phyloP scores from a whole-genome alignment of 2,113 vertebrate genomes.

The Hippocampus guttulatus region DNA sequence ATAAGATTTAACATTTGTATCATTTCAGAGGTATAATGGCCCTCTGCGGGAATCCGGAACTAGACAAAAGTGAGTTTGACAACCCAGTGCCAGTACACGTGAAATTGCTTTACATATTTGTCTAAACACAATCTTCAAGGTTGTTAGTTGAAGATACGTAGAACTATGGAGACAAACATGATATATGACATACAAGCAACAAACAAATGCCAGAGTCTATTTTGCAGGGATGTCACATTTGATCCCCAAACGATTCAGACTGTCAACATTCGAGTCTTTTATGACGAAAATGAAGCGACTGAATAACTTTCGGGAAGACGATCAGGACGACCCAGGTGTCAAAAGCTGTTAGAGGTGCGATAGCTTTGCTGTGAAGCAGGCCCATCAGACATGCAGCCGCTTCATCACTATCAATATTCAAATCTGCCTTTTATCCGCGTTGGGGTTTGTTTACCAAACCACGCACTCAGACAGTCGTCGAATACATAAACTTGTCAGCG shows the following conservation, averaged over 20 bases:
- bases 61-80: no score
- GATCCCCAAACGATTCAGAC: conserved; percentile 6
- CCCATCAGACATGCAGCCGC: conserved; percentile 1
- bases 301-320: conserved; percentile 23
- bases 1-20: no score
- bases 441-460: neutral
- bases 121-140: neutral
- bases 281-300: conserved; percentile 14
- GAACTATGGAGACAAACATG: neutral
- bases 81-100: no score
- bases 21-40: no score
- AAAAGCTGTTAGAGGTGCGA: conserved; percentile 14
- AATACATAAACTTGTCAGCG: conserved; percentile 36
- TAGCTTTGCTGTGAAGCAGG: neutral
- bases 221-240: neutral
- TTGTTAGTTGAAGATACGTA: neutral
- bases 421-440: neutral
- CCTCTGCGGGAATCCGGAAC: no score
- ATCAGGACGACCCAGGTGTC: conserved; percentile 24
- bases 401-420: conserved; percentile 24
- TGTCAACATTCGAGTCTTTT: conserved; percentile 6
- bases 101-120: no score
- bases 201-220: neutral
- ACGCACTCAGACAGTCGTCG: neutral
- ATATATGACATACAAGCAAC: neutral